A percentile compares a stretch with the other conserved stretches of the same genome.
These are phyloP conservation scores for Tragelaphus oryx DNA, from an alignment of 2,797 vertebrate genomes.

Conservation along the genomic window DNA sequence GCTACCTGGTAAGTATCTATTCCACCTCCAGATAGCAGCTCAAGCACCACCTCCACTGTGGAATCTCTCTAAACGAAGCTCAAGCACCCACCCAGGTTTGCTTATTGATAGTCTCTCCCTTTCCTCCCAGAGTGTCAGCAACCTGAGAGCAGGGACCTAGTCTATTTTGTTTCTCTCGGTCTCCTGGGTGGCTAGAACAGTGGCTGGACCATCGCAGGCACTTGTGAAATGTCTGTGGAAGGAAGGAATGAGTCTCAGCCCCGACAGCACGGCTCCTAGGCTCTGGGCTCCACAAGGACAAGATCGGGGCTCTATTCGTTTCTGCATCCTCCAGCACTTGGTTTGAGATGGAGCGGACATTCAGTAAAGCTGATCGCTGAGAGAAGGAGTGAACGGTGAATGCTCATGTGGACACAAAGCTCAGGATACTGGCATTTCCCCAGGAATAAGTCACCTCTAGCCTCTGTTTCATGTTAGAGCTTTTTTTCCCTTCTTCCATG, in stretches of 20 bases:
- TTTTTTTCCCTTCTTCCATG: slow-evolving; percentile 85
- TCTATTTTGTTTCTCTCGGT: neutral
- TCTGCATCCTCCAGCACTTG: neutral
- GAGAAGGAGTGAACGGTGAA: neutral
- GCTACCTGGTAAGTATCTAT: neutral
- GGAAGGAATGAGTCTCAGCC: neutral
- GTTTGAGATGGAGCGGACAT: neutral
- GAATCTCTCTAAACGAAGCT: neutral
- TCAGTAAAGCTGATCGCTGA: neutral
- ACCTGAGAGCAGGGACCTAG: neutral
- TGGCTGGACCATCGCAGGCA: neutral
- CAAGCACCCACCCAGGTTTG: neutral
- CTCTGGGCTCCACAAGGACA: neutral
- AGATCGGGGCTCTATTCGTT: neutral
- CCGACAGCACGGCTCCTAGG: neutral
- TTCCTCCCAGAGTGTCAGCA: neutral
- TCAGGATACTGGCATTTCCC: slow-evolving; percentile 80
- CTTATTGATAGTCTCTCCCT: neutral
- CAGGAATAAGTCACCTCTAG: slow-evolving; percentile 81
- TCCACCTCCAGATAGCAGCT: neutral
- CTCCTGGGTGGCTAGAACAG: neutral
- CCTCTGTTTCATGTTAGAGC: slow-evolving; percentile 75
- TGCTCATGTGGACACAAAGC: slow-evolving; percentile 87
- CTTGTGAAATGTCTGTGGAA: neutral
- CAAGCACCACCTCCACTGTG: neutral